These are phyloP conservation scores for Alaudala cheleensis DNA, from an alignment of 2,113 vertebrate species.

Conservation along the genomic window DNA sequence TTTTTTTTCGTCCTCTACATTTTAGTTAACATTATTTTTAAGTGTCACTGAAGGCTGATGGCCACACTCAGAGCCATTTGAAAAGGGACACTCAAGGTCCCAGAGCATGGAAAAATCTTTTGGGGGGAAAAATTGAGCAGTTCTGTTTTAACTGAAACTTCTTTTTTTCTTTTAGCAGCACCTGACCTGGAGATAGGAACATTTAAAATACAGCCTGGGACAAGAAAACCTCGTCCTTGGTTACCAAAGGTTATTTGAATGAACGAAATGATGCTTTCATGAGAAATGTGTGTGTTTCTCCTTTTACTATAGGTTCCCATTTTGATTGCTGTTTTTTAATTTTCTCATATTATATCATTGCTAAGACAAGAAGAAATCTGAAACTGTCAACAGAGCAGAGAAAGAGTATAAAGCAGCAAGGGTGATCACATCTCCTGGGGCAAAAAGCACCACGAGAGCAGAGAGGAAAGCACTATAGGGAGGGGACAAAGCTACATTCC, in stretches of 20 bases:
- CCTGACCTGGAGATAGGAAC: background rate
- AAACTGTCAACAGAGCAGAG: background rate
- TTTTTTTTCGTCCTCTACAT: background rate
- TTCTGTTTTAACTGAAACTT: background rate
- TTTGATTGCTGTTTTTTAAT: background rate
- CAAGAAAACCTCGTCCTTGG: background rate
- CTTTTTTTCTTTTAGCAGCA: background rate
- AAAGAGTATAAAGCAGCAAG: background rate
- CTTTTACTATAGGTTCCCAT: background rate
- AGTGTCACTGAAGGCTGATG: background rate
- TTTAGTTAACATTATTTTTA: background rate
- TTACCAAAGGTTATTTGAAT: background rate
- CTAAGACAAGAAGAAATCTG: background rate
- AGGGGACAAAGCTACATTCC: background rate
- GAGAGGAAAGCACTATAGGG: background rate
- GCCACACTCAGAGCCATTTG: background rate
- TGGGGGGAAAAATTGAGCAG: background rate
- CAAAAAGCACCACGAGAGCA: background rate
- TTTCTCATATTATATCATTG: background rate
- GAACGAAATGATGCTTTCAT: background rate
- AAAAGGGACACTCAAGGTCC: background rate
- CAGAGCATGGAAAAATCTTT: background rate
- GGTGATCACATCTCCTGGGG: too few species aligned
- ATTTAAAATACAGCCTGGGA: background rate
- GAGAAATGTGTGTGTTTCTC: background rate